phyloP scores from a whole-genome alignment of 2,113 vertebrate species.

The human (Homo sapiens) region DNA sequence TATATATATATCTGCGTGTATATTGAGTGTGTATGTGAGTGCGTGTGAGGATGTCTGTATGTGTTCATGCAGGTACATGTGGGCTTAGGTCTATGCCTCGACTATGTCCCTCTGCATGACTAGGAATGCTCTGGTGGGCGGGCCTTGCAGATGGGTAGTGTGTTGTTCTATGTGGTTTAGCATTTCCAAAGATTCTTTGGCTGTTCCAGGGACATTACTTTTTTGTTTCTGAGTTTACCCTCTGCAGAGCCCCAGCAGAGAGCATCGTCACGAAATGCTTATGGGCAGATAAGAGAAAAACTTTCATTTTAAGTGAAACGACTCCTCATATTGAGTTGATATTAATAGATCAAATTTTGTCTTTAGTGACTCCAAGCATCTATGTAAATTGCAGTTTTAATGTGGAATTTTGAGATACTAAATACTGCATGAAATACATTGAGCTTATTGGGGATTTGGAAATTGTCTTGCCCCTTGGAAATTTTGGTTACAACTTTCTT shows the following conservation, averaged over 20 bases:
- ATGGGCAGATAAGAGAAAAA: not conserved
- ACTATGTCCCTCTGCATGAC: not conserved
- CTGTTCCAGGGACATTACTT: not conserved
- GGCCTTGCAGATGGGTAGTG: fast-evolving
- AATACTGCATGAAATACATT: not conserved
- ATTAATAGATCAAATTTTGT: not conserved
- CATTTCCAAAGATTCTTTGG: not conserved
- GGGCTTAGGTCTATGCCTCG: not conserved
- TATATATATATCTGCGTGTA: not conserved
- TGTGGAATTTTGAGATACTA: not conserved
- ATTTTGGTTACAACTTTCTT: not conserved
- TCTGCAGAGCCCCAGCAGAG: not conserved
- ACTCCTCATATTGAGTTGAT: not conserved
- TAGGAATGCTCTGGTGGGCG: fast-evolving
- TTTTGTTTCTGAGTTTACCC: not conserved
- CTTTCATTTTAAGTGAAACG: constrained; percentile 1
- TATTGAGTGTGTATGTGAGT: not conserved
- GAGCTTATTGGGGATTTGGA: not conserved
- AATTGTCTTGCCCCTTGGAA: not conserved
- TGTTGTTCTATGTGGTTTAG: fast-evolving
- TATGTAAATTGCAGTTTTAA: not conserved
- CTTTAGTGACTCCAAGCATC: not conserved
- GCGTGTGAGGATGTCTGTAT: not conserved
- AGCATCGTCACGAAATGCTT: not conserved
- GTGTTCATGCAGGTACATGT: not conserved